A percentile compares a stretch with the other conserved stretches of the same genome.
phyloP scores from a whole-genome alignment of 2,797 vertebrate species.

The Uromys caudimaculatus region DNA sequence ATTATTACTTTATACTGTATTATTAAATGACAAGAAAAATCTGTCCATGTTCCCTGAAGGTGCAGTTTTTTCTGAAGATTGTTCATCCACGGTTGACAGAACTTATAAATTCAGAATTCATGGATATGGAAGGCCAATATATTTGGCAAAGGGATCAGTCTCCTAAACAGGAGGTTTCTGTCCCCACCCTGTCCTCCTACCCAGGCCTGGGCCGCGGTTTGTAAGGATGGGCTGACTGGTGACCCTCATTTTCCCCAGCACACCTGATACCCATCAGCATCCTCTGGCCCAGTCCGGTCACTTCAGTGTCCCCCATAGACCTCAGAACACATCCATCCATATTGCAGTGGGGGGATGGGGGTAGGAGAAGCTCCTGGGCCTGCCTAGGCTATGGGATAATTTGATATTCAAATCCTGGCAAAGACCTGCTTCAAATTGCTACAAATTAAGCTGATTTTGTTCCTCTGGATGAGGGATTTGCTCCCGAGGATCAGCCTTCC shows the following conservation, averaged over 20 bases:
- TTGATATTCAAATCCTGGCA: slow-evolving; percentile 91
- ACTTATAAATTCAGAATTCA: background rate
- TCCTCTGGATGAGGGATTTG: slow-evolving; percentile 90
- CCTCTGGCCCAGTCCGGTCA: slow-evolving; percentile 56
- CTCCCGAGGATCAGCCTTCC: slow-evolving; percentile 89
- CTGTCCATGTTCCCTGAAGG: background rate
- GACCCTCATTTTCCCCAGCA: background rate
- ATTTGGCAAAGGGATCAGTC: background rate
- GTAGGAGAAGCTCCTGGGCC: slow-evolving; percentile 53
- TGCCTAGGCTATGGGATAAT: slow-evolving; percentile 87
- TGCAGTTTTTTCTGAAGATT: background rate
- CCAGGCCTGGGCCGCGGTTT: background rate
- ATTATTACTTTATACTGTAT: background rate
- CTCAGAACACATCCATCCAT: slow-evolving; percentile 79
- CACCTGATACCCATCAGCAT: background rate
- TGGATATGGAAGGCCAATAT: background rate
- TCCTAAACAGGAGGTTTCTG: background rate
- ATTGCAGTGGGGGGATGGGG: slow-evolving; percentile 71
- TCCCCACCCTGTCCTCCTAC: background rate
- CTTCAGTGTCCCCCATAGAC: slow-evolving; percentile 70
- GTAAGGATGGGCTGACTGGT: background rate
- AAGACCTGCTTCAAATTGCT: slow-evolving; percentile 90
- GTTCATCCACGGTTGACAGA: background rate
- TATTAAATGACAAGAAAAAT: background rate
- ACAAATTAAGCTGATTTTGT: slow-evolving; percentile 92